Evolutionary conservation across 1,140 invertebrate species (phyloP), one percentile per base, ranked within the genome.

Genomic region (Conus ventricosus): DNA sequence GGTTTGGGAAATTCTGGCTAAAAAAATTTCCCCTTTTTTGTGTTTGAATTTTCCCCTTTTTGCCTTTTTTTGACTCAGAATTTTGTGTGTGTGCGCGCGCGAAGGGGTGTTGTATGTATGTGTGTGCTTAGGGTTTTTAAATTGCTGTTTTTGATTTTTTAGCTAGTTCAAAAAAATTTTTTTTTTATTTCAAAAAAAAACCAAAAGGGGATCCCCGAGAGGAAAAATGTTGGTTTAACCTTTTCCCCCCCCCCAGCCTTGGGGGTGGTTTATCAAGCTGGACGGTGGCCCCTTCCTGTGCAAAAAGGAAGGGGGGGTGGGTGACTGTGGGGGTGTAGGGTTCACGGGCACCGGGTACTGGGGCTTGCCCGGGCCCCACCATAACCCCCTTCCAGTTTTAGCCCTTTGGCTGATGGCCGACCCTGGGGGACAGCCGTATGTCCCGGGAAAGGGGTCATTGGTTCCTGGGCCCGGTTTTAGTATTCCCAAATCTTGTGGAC

Each of bases 221-320:
- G 15, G 76, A 25, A 5, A 15, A 80, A 80, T 15, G 20, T 7
- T 53, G 82, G n/a, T 39, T 15, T 54, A 27, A 6, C 80, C n/a
- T n/a, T n/a, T 39, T 85, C 60, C 81, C 88, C 94, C 88, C 67
- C 89, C 95, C 94, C 94, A 97, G 98, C 97, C 94, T 97, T 98
- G 87, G 99, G 99, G 94, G 97, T 99, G 2, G 99, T n/a, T 99
- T 0, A 97, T 99, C 8, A 98, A 99, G 94, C 97, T n/a, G 95
- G 98, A 99, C 91, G 99, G 98, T 6, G n/a, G 96, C 97, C 17
- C 97, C 99, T 0, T 97, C 92, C 96, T 99, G 5, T 99, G 99
- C 95, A 99, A 99, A 95, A 99, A 99, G 1, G 99, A 99, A n/a
- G n/a, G n/a, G 95, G 99, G 99, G 96, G 98, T 99, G 0, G 99